Evolutionary conservation across 2,888 invertebrate species (phyloP), one percentile per base, ranked within the genome.

Genomic region (Lydus trimaculatus): DNA sequence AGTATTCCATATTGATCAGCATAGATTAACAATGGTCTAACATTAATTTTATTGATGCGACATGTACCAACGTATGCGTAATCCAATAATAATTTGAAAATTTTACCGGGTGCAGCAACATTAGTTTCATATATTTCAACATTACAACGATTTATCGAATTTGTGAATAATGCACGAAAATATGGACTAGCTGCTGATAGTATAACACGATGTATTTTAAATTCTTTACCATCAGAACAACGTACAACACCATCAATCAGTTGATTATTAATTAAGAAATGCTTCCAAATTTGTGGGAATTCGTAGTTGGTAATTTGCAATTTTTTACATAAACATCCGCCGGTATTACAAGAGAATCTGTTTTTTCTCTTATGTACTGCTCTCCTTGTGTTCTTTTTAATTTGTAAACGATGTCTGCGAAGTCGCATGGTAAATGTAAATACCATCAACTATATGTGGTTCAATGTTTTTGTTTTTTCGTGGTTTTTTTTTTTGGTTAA

Each of bases 1-100:
- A 91, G 86, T 8, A 94, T 89, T 79, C 92, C 91, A 78, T 93
- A 91, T 76, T 91, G 90, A 81, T 94, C 93, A 2, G 93, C 92
- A 70, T 89, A 89, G 0, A 90, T 90, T 61, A 94, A 83, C 48
- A 94, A 86, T 72, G 88, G 87, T 82, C 93, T 91, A 6, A 94
- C 92, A 80, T 92, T 94, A 31, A 89, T 88, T 48, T 87, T 86
- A 5, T 88, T 89, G 48, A 94, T 88, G 65, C 84, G 82, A 79
- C 92, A 92, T 20, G 87, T 85, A 52, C 92, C 92, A 4, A 92
- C 92, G 80, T 94, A 94, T 0, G 91, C 91, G 80, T 90, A 94
- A 79, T 93, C 92, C 65, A 95, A 87, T 69, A 94, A 89, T 52
- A 89, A 85, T 65, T 86, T 86, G 86, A 94, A 90, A 78, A 88